These are phyloP conservation scores for Poeciliopsis presidionis DNA, from an alignment of 2,797 vertebrate species.

Conservation along the genomic window DNA sequence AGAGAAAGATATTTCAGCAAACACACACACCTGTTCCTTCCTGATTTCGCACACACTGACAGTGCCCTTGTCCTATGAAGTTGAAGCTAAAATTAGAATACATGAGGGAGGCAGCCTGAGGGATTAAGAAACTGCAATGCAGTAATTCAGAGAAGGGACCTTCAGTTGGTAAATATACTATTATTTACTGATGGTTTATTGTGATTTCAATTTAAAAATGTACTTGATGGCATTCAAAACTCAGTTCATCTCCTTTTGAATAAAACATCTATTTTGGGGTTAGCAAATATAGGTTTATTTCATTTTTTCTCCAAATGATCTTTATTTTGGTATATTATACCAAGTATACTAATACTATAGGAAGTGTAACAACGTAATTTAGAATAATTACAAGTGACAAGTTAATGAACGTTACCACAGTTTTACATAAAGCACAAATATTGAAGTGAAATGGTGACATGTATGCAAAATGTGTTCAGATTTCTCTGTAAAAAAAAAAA, in stretches of 20 bases:
- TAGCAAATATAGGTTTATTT: background rate
- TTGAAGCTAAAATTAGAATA: conserved; percentile 60
- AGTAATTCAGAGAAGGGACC: conserved; percentile 27
- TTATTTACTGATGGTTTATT: background rate
- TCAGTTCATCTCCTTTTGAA: background rate
- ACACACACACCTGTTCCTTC: conserved; percentile 20
- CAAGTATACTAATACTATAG: background rate
- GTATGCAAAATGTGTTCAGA: conserved; percentile 21
- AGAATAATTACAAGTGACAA: background rate
- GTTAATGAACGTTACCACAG: background rate
- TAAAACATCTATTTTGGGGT: background rate
- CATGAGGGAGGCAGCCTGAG: conserved; percentile 32
- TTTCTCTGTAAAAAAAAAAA: conserved; percentile 27
- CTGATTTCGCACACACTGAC: conserved; percentile 37
- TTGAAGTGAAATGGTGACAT: conserved; percentile 3
- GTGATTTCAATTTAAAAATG: background rate
- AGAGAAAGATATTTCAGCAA: conserved; percentile 46
- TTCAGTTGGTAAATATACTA: background rate
- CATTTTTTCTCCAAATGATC: background rate
- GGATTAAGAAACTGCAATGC: conserved; percentile 59
- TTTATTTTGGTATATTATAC: background rate
- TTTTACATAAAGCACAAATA: background rate
- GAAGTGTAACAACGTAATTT: conserved; percentile 13
- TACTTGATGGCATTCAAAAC: background rate
- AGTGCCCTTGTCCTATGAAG: conserved; percentile 57